Base-by-base conservation (phyloP, 2,113 vertebrate genomes). In the Mastomys coucha region DNA sequence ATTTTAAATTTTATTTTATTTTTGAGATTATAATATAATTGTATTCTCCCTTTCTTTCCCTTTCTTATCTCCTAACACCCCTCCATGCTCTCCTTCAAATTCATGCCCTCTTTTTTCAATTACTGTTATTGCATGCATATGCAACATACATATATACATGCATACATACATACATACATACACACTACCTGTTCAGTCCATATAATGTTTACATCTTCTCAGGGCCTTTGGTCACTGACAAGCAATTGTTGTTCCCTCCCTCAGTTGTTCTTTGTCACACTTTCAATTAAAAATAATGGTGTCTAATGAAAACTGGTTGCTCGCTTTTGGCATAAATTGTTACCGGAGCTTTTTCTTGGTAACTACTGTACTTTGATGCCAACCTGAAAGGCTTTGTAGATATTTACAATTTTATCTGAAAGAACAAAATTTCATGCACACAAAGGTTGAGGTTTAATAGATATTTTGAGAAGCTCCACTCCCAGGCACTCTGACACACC, bases 351-450 rank as follows among this genome's bases (percentile, higher is more conserved):
- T 87, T 91, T 77, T 80, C 7, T 49, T 75, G 63, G 39, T 58
- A n/a, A 90, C 12, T 28, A 26, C 1, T 77, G 17, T 67, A 60
- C 12, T 82, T 86, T n/a, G 24, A 89, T 36, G 63, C 33, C 22
- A 31, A 82, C 11, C 42, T 70, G 45, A 65, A 84, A 28, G 76
- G 2, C 16, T 73, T 58, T 89, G 51, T 89, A 49, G 36, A 56
- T 70, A 75, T 58, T 91, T 82, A 22, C 9, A 39, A 45, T 73
- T 92, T 97, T 5, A 78, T 80, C 53, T 84, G 31, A 89, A 95
- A 81, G 5, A 91, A 89, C 63, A 72, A 80, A 95, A 70, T 33
- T 14, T 3, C 39, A 63, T 39, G 16, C 39, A 80, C 24, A 93
- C 36, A 58, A 67, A 9, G 22, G 8, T n/a, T 80, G 13, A 91